phyloP scores from a whole-genome alignment of 2,113 vertebrate genomes.

The Malurus melanocephalus region DNA sequence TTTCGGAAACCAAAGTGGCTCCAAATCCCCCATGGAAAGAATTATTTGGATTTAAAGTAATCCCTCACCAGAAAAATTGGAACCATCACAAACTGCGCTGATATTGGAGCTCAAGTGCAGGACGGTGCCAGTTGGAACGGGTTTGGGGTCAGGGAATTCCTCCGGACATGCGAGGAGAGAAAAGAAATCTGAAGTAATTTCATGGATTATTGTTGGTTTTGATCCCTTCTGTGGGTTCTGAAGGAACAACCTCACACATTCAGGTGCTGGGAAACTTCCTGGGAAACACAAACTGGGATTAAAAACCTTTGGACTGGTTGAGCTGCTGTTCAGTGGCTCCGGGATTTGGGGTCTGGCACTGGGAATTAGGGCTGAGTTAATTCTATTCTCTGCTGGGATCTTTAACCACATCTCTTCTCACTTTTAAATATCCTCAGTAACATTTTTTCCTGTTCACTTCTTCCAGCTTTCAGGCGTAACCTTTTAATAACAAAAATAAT shows the following conservation, averaged over 20 bases:
- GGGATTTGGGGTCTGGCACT: neutral
- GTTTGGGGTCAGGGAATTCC: constrained; percentile 50
- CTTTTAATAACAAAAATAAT: neutral
- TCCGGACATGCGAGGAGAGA: neutral
- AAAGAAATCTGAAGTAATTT: constrained; percentile 29
- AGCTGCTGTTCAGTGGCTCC: neutral
- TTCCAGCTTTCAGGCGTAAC: neutral
- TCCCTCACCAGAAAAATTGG: constrained; percentile 41
- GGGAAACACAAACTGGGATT: neutral
- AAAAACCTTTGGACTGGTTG: neutral
- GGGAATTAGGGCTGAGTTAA: neutral
- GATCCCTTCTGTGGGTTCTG: constrained; percentile 35
- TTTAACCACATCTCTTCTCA: neutral
- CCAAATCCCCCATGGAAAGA: constrained; percentile 13
- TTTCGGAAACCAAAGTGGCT: neutral
- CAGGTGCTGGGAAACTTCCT: neutral
- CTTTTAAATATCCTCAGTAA: neutral
- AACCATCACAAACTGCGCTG: constrained; percentile 22
- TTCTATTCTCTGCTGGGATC: neutral
- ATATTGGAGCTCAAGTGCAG: constrained; percentile 22
- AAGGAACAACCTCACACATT: neutral
- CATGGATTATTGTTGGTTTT: constrained; percentile 12
- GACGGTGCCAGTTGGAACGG: constrained; percentile 52
- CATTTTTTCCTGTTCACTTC: neutral
- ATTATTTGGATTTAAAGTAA: constrained; percentile 45